Evolutionary conservation across 2,113 vertebrate species (phyloP).

Genomic region (Nothoprocta perdicaria): DNA sequence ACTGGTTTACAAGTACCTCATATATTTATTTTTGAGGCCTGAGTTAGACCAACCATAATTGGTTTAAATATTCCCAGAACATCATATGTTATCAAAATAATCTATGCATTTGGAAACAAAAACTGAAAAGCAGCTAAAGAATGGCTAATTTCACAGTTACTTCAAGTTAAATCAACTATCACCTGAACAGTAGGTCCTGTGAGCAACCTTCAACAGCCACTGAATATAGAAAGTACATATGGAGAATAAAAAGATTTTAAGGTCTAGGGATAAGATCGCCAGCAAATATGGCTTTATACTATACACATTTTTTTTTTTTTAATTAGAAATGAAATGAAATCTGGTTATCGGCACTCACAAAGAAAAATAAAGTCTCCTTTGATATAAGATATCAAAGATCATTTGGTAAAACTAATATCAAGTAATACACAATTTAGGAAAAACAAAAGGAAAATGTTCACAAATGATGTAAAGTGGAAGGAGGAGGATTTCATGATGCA

Average conservation of each 20-base stretch:
- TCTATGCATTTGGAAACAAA: background rate
- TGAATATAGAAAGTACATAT: background rate
- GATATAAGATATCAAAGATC: background rate
- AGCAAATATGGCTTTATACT: background rate
- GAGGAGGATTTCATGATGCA: background rate
- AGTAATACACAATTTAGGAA: background rate
- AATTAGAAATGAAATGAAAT: background rate
- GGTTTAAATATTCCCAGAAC: background rate
- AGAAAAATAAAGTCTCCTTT: background rate
- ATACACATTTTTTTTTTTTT: background rate
- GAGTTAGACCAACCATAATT: background rate
- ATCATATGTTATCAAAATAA: background rate
- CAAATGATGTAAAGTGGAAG: background rate
- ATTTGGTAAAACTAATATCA: constrained; percentile 13
- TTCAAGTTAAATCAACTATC: background rate
- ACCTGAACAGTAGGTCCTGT: background rate
- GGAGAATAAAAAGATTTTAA: background rate
- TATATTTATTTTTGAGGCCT: background rate
- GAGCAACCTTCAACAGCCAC: background rate
- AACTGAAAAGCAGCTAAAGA: background rate
- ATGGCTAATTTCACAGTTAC: background rate
- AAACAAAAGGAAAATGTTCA: constrained; percentile 29
- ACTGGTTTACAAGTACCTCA: background rate
- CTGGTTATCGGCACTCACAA: background rate
- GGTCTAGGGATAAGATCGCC: background rate